phyloP scores from a whole-genome alignment of 2,797 vertebrate species.

The Peromyscus aztecus region DNA sequence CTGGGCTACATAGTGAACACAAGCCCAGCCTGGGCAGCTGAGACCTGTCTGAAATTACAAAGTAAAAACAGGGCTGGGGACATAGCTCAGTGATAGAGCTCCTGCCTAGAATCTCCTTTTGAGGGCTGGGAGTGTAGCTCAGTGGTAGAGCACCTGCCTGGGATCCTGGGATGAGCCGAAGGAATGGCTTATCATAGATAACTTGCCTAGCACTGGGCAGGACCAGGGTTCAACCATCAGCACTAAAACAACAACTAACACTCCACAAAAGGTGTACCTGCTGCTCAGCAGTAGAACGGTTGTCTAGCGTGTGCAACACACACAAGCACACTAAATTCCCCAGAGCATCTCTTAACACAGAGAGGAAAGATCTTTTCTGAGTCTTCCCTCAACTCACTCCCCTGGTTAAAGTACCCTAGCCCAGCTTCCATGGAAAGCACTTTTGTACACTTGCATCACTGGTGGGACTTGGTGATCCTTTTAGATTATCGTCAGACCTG shows the following conservation, averaged over 20 bases:
- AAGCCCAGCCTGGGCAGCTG: neutral
- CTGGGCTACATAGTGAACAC: neutral
- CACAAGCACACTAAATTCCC: neutral
- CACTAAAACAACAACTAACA: neutral
- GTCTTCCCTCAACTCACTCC: accelerated
- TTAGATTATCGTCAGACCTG: neutral
- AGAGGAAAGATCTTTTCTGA: neutral
- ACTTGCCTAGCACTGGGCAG: neutral
- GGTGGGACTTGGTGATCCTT: accelerated
- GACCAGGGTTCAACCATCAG: neutral
- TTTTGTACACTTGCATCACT: accelerated
- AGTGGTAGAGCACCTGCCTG: neutral
- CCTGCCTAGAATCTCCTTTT: neutral
- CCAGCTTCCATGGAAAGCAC: neutral
- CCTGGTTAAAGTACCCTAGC: neutral
- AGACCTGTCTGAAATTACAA: neutral
- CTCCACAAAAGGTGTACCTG: neutral
- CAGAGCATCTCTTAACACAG: accelerated
- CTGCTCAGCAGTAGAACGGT: neutral
- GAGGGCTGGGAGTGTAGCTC: neutral
- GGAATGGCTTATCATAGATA: neutral
- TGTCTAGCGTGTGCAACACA: neutral
- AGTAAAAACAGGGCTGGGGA: neutral
- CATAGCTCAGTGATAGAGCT: neutral
- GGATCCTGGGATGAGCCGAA: neutral